phyloP scores from a whole-genome alignment of 2,113 vertebrate species.

The Brachyistius frenatus region DNA sequence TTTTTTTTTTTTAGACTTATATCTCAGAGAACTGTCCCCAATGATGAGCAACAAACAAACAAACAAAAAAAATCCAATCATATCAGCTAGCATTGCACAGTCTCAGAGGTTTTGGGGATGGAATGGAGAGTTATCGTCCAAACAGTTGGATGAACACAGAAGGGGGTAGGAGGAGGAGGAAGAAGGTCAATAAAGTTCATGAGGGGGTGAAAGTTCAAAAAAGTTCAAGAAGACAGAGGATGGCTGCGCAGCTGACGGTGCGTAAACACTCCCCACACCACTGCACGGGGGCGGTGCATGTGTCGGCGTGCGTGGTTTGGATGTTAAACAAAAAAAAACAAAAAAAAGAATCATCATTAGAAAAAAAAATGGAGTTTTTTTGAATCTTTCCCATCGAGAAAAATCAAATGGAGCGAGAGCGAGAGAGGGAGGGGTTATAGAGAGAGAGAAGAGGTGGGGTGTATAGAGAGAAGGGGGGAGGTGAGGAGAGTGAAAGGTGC shows the following conservation, averaged over 20 bases:
- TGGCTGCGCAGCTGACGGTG: conserved; percentile 86
- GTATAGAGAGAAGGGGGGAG: conserved; percentile 58
- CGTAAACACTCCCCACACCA: conserved; percentile 82
- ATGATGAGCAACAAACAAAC: conserved; percentile 86
- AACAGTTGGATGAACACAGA: conserved; percentile 89
- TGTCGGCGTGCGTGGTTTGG: conserved; percentile 82
- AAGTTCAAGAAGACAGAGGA: conserved; percentile 89
- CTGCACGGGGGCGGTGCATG: conserved; percentile 65
- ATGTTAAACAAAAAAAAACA: conserved; percentile 84
- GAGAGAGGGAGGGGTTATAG: conserved; percentile 51
- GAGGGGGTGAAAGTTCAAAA: conserved; percentile 87
- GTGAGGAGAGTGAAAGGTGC: conserved; percentile 85
- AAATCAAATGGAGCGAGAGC: conserved; percentile 86
- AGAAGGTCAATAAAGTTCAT: conserved; percentile 90
- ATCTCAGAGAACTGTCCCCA: conserved; percentile 84
- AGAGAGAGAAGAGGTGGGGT: conserved; percentile 54
- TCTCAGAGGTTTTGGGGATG: conserved; percentile 87
- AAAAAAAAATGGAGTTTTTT: conserved; percentile 84
- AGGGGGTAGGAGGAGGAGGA: conserved; percentile 79
- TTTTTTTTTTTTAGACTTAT: conserved; percentile 71
- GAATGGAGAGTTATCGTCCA: conserved; percentile 89
- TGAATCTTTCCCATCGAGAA: conserved; percentile 84
- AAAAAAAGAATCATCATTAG: conserved; percentile 81
- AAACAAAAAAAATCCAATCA: conserved; percentile 83
- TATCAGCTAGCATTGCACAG: conserved; percentile 90